Conservation (phyloP, 2,797 vertebrate genomes). For the Silurus lanzhouensis region DNA sequence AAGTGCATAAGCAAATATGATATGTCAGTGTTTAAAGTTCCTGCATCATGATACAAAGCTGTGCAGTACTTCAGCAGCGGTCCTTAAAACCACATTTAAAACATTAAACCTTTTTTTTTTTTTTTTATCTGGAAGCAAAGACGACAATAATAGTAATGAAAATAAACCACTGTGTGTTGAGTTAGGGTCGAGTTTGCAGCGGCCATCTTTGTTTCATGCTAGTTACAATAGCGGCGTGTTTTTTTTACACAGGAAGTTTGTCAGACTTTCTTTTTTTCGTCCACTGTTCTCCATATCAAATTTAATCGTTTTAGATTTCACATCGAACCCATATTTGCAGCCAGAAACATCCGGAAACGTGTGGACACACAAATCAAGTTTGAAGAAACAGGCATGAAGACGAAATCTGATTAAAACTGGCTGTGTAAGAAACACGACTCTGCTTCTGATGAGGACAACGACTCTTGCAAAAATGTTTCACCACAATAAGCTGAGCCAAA, state of each 20-base stretch:
- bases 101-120: slow-evolving; percentile 39
- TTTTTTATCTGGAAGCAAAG: slow-evolving; percentile 40
- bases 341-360: slow-evolving; percentile 17
- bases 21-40: slow-evolving; percentile 59
- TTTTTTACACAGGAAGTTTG: not conserved
- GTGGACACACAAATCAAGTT: slow-evolving; percentile 29
- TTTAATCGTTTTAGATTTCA: not conserved
- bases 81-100: slow-evolving; percentile 46
- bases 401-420: slow-evolving; percentile 37
- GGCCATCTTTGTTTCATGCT: slow-evolving; percentile 70
- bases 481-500: slow-evolving; percentile 61
- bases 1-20: slow-evolving; percentile 63
- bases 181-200: slow-evolving; percentile 50
- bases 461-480: slow-evolving; percentile 60
- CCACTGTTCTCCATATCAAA: not conserved
- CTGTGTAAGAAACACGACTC: slow-evolving; percentile 61
- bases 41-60: slow-evolving; percentile 56
- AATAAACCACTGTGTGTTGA: slow-evolving; percentile 37
- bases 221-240: slow-evolving; percentile 75
- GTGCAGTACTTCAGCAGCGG: slow-evolving; percentile 52
- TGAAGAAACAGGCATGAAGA: slow-evolving; percentile 25
- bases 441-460: slow-evolving; percentile 58
- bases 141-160: slow-evolving; percentile 37
- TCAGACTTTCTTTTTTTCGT: not conserved
- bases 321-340: not conserved